Percentiles rank a stretch among this genome's conserved stretches.
phyloP scores from a whole-genome alignment of 2,888 invertebrate species.

The Periphyllus acericola region DNA sequence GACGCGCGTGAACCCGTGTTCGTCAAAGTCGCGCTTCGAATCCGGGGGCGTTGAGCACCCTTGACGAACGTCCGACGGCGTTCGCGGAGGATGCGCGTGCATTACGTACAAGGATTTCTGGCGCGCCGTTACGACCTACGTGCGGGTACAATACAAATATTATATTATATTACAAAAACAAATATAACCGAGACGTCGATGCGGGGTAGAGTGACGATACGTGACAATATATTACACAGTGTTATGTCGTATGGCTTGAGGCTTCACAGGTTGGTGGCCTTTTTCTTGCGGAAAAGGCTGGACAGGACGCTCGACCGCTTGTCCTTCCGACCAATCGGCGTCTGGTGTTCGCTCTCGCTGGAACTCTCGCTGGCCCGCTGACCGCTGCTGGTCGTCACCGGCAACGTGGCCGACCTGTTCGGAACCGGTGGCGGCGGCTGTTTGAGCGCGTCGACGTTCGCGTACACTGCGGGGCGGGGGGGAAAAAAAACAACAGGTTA shows the following conservation, averaged over 20 bases:
- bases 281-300: constrained; percentile 65
- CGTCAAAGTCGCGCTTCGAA: too few species aligned
- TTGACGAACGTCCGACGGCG: too few species aligned
- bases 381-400: neutral
- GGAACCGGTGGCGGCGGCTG: constrained; percentile 69
- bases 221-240: too few species aligned
- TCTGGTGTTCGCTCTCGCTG: constrained; percentile 67
- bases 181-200: too few species aligned
- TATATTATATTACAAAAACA: too few species aligned
- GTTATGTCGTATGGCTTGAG: neutral
- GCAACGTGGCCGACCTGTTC: constrained; percentile 65
- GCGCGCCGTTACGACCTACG: too few species aligned
- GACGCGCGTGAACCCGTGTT: too few species aligned
- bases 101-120: too few species aligned
- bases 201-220: too few species aligned
- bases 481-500: neutral
- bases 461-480: constrained; percentile 34
- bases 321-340: constrained; percentile 65
- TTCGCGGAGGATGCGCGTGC: too few species aligned
- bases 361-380: constrained; percentile 67
- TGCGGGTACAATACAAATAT: too few species aligned
- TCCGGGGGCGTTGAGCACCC: too few species aligned
- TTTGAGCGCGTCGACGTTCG: constrained; percentile 66
- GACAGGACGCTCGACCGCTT: constrained; percentile 66
- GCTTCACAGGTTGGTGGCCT: constrained; percentile 64